Percentiles rank a stretch among this genome's conserved stretches.
Evolutionary conservation across 2,888 invertebrate genomes (phyloP).

Genomic region (Xestia xanthographa): DNA sequence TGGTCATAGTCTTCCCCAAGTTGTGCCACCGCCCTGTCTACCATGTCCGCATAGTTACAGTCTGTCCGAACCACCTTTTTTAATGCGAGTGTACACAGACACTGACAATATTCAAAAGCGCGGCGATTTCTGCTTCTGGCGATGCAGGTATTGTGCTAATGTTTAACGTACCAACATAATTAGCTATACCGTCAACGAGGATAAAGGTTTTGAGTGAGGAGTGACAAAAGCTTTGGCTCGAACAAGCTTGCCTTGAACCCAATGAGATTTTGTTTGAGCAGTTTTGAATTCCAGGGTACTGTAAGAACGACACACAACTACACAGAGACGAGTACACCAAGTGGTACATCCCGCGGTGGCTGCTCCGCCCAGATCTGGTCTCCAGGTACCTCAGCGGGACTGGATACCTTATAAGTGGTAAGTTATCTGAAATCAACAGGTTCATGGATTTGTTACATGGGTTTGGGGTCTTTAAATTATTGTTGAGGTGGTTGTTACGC

Average conservation of each 20-base stretch:
- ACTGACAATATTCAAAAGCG: neutral
- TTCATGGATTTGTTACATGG: neutral
- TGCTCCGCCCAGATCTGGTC: constrained; percentile 88
- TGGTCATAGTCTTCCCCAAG: no score
- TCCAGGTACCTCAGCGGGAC: constrained; percentile 93
- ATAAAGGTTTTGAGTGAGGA: neutral
- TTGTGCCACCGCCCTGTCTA: neutral
- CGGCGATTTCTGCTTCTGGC: neutral
- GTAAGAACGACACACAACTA: constrained; percentile 85
- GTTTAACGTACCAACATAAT: neutral
- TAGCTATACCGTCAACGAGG: neutral
- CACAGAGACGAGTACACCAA: constrained; percentile 92
- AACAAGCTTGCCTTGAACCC: neutral
- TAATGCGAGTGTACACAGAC: neutral
- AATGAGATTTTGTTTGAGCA: neutral
- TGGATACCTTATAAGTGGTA: constrained; percentile 90
- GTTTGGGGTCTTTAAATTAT: neutral
- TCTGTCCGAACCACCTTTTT: neutral
- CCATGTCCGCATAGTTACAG: neutral
- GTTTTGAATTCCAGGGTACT: constrained; percentile 76
- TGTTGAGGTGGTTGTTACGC: neutral
- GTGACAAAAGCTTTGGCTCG: neutral
- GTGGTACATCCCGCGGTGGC: constrained; percentile 92
- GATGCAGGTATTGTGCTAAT: neutral
- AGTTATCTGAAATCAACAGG: constrained; percentile 4